These are phyloP conservation scores for Gymnarchus niloticus DNA, from an alignment of 2,113 vertebrate genomes.

Conservation along the genomic window DNA sequence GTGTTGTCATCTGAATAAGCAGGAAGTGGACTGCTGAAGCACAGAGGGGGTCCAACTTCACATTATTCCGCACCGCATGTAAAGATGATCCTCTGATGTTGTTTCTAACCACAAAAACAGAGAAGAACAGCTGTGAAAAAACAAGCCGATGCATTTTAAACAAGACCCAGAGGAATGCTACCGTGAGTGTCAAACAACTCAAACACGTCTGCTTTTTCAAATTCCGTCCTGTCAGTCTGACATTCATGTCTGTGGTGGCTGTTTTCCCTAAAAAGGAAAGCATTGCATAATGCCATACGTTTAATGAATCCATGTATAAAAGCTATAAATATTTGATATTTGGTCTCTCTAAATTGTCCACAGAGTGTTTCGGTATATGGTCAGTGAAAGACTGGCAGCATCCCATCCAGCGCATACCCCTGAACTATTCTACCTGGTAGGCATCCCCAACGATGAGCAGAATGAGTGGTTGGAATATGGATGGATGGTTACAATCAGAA, in stretches of 20 bases:
- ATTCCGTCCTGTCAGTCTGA: background rate
- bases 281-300: background rate
- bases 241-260: background rate
- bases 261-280: background rate
- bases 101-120: conserved; percentile 2
- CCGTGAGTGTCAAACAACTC: no score
- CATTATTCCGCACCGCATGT: background rate
- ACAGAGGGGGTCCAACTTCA: background rate
- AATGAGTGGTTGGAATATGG: background rate
- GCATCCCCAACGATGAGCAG: background rate
- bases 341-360: background rate
- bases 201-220: no score
- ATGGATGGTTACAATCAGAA: background rate
- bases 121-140: background rate
- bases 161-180: no score
- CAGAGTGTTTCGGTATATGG: no score
- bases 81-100: background rate
- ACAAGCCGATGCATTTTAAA: background rate
- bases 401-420: background rate
- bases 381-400: background rate
- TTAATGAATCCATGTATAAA: background rate
- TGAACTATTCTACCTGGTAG: background rate
- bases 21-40: background rate
- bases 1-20: background rate
- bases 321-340: background rate